Conservation (phyloP, 2,888 invertebrate genomes). For the Cynaeus angustus region DNA sequence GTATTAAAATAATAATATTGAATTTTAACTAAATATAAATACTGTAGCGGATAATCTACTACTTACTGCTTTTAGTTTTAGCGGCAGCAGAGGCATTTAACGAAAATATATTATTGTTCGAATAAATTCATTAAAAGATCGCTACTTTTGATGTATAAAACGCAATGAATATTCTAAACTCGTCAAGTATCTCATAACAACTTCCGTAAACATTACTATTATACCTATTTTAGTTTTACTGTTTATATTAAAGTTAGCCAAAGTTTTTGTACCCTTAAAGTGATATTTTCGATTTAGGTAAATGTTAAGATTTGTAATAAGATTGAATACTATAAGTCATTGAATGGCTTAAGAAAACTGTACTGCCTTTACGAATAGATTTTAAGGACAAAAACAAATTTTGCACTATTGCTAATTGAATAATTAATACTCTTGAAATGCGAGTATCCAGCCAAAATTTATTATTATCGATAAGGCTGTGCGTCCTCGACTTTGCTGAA, state of each 20-base stretch:
- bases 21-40: conserved; percentile 41
- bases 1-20: conserved; percentile 40
- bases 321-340: conserved; percentile 40
- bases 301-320: conserved; percentile 45
- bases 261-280: conserved; percentile 43
- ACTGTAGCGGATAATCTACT: conserved; percentile 39
- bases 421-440: conserved; percentile 39
- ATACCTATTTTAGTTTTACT: conserved; percentile 34
- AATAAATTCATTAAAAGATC: conserved; percentile 30
- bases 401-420: conserved; percentile 49
- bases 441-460: conserved; percentile 44
- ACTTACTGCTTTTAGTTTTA: conserved; percentile 44
- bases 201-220: conserved; percentile 30
- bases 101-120: conserved; percentile 28
- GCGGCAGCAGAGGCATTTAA: conserved; percentile 42
- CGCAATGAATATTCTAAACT: conserved; percentile 37
- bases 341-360: conserved; percentile 46
- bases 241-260: conserved; percentile 40
- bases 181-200: conserved; percentile 35
- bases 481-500: conserved; percentile 5
- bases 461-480: conserved; percentile 31
- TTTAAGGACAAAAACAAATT: conserved; percentile 45
- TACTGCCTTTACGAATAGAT: conserved; percentile 51
- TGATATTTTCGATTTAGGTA: conserved; percentile 43
- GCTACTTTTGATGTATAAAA: conserved; percentile 37